A percentile compares a stretch with the other conserved stretches of the same genome.
phyloP scores from a whole-genome alignment of 2,888 invertebrate genomes.

The Chloroclystis v-ata region DNA sequence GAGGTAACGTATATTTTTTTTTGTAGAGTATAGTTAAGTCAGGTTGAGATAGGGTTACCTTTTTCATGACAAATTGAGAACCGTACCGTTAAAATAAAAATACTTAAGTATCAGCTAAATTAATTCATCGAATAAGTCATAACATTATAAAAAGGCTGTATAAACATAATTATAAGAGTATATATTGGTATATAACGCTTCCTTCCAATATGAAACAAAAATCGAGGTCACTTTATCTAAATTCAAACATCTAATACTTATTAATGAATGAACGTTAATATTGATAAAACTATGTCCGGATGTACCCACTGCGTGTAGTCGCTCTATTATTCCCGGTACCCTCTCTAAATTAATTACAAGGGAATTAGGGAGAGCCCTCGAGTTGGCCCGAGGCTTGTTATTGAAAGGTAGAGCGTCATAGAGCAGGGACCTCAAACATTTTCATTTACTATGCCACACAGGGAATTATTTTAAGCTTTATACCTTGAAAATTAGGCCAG shows the following conservation, averaged over 20 bases:
- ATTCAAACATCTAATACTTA: no score
- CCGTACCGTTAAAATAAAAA: no score
- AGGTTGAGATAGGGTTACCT: slow-evolving; percentile 7
- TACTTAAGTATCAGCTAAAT: no score
- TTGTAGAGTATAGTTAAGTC: neutral
- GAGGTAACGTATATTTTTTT: slow-evolving; percentile 17
- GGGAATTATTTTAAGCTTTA: neutral
- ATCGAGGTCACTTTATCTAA: no score
- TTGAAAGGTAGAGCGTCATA: slow-evolving; percentile 10
- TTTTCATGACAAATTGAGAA: neutral
- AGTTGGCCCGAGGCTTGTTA: slow-evolving; percentile 11
- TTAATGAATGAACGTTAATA: neutral
- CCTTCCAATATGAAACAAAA: no score
- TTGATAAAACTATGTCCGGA: neutral
- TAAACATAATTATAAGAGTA: no score
- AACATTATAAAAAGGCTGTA: no score
- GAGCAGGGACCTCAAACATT: neutral
- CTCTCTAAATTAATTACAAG: slow-evolving; percentile 33
- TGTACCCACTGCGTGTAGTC: neutral
- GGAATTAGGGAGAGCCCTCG: slow-evolving; percentile 26
- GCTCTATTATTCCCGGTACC: slow-evolving; percentile 10
- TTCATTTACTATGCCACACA: neutral
- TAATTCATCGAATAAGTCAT: no score
- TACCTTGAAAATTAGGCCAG: neutral
- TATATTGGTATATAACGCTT: no score